Conservation (phyloP, 2,797 vertebrate genomes). For the Chlorospingus flavigularis region DNA sequence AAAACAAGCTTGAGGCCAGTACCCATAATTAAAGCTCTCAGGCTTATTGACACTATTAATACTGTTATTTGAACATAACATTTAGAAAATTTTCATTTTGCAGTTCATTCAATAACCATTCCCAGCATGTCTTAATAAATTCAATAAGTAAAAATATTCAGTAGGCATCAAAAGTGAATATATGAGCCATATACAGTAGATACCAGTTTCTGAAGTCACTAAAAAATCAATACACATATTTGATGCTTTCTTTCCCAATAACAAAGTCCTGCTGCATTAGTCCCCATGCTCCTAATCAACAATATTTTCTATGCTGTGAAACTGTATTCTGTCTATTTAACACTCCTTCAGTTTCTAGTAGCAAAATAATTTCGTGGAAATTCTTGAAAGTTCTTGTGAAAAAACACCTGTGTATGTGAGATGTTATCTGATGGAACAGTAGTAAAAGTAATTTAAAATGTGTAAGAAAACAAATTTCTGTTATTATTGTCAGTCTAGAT, state of each 20-base stretch:
- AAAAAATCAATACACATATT: neutral
- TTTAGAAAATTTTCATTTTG: neutral
- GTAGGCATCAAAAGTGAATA: neutral
- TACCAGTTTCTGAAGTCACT: neutral
- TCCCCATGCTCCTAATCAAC: neutral
- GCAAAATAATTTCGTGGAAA: neutral
- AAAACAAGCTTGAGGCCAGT: neutral
- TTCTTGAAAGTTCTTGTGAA: neutral
- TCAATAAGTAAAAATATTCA: neutral
- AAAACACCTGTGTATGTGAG: neutral
- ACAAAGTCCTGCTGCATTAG: neutral
- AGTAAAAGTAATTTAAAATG: neutral
- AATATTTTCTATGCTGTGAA: neutral
- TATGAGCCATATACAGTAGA: neutral
- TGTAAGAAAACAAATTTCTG: neutral
- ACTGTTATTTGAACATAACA: neutral
- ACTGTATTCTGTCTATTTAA: neutral
- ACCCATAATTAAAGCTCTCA: neutral
- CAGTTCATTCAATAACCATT: neutral
- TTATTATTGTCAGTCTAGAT: neutral
- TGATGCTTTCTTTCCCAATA: neutral
- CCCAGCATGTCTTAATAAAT: neutral
- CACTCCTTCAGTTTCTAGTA: neutral
- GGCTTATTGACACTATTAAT: neutral
- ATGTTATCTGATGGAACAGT: neutral